Evolutionary conservation across 2,113 vertebrate genomes (phyloP).

Genomic region (Tylochromis polylepis): DNA sequence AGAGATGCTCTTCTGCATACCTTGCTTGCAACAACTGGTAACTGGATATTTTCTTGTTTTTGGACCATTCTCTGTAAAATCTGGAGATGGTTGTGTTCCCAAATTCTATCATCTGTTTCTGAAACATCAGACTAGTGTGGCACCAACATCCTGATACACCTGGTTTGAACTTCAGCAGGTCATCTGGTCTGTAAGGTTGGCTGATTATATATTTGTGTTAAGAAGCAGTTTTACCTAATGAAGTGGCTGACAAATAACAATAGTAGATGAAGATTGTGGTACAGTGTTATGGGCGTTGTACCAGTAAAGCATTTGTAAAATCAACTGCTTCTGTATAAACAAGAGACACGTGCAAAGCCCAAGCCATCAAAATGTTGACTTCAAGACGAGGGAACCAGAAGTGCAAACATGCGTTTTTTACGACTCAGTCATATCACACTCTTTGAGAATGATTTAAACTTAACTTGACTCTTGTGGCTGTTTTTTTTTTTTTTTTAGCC

Average conservation of each 20-base stretch:
- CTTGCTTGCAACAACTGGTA: accelerated
- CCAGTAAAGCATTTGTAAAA: too few species aligned
- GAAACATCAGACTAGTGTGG: background rate
- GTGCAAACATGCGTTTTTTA: too few species aligned
- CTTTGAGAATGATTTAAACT: too few species aligned
- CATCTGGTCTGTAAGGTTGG: background rate
- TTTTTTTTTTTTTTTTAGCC: too few species aligned
- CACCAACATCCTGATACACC: background rate
- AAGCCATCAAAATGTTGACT: too few species aligned
- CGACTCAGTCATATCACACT: too few species aligned
- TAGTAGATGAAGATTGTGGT: too few species aligned
- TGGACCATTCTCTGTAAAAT: background rate
- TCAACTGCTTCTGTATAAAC: too few species aligned
- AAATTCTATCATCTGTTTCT: background rate
- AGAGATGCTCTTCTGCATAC: background rate
- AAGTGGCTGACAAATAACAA: background rate
- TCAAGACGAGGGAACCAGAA: too few species aligned
- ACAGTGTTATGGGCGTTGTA: too few species aligned
- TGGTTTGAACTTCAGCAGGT: accelerated
- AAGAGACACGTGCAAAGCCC: too few species aligned
- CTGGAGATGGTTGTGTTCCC: background rate
- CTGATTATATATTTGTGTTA: background rate
- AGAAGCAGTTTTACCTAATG: background rate
- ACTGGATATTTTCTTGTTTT: background rate
- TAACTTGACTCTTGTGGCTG: too few species aligned